A percentile compares a stretch with the other conserved stretches of the same genome.
Evolutionary conservation across 2,888 invertebrate species (phyloP).

Genomic region (Tipula confusa): DNA sequence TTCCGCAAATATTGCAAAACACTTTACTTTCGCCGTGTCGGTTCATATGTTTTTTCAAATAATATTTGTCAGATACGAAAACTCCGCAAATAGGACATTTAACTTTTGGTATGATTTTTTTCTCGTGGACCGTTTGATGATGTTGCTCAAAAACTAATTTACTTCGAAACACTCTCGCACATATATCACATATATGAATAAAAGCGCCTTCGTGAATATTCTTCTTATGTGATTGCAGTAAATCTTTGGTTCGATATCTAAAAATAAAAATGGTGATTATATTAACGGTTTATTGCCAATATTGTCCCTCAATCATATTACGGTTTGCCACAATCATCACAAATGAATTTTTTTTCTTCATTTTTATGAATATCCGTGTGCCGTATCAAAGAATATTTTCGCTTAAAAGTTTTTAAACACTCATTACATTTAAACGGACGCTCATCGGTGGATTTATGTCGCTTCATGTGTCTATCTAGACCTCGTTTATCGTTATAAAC

Average conservation of each 20-base stretch:
- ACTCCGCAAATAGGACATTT: slow-evolving; percentile 47
- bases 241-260: slow-evolving; percentile 44
- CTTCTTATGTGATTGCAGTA: slow-evolving; percentile 43
- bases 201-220: slow-evolving; percentile 35
- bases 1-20: slow-evolving; percentile 45
- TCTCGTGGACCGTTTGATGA: slow-evolving; percentile 41
- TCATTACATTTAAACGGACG: slow-evolving; percentile 37
- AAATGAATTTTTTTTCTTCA: slow-evolving; percentile 39
- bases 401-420: slow-evolving; percentile 38
- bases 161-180: slow-evolving; percentile 47
- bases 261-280: neutral
- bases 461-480: slow-evolving; percentile 36
- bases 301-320: neutral
- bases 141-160: slow-evolving; percentile 45
- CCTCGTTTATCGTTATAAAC: slow-evolving; percentile 36
- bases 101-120: slow-evolving; percentile 43
- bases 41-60: slow-evolving; percentile 45
- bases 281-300: no score
- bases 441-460: slow-evolving; percentile 36
- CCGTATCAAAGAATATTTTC: slow-evolving; percentile 38
- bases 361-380: slow-evolving; percentile 37
- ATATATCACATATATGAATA: slow-evolving; percentile 40
- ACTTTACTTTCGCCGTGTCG: slow-evolving; percentile 44
- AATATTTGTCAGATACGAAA: slow-evolving; percentile 46
- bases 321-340: slow-evolving; percentile 45